Evolutionary conservation across 1,140 invertebrate species (phyloP).

Genomic region (Leguminivora glycinivorella): DNA sequence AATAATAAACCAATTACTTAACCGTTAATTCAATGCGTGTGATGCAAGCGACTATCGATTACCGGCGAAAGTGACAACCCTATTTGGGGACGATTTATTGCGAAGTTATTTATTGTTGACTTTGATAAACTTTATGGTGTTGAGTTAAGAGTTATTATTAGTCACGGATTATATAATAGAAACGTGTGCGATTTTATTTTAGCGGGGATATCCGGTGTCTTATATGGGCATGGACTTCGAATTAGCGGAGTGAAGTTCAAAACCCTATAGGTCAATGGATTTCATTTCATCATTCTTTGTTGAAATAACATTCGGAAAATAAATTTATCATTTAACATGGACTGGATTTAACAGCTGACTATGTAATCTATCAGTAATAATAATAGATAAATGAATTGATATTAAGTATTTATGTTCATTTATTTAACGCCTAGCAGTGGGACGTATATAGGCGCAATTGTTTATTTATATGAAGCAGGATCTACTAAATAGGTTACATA

Average conservation of each 20-base stretch:
- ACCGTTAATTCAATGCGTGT: not conserved
- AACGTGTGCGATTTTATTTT: not conserved
- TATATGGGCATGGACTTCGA: not conserved
- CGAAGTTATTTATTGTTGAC: not conserved
- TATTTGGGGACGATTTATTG: slow-evolving; percentile 4
- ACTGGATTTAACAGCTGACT: too few relatives aligned
- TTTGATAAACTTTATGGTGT: not conserved
- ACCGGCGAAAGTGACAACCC: not conserved
- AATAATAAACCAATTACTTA: slow-evolving; percentile 11
- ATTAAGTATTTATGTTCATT: too few relatives aligned
- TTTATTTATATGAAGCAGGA: too few relatives aligned
- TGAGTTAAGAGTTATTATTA: not conserved
- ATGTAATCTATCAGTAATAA: too few relatives aligned
- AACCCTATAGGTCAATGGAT: not conserved
- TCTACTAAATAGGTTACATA: too few relatives aligned
- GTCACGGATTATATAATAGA: not conserved
- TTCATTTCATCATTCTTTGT: too few relatives aligned
- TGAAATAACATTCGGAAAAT: too few relatives aligned
- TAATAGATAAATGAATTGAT: too few relatives aligned
- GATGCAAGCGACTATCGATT: not conserved
- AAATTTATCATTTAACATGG: too few relatives aligned
- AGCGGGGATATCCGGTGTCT: not conserved
- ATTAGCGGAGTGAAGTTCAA: not conserved
- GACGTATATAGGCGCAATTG: too few relatives aligned
- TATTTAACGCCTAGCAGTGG: too few relatives aligned